A percentile compares a stretch with the other conserved stretches of the same genome.
These are phyloP conservation scores for Glaucidium brasilianum DNA, from an alignment of 2,113 vertebrate genomes.

Conservation along the genomic window DNA sequence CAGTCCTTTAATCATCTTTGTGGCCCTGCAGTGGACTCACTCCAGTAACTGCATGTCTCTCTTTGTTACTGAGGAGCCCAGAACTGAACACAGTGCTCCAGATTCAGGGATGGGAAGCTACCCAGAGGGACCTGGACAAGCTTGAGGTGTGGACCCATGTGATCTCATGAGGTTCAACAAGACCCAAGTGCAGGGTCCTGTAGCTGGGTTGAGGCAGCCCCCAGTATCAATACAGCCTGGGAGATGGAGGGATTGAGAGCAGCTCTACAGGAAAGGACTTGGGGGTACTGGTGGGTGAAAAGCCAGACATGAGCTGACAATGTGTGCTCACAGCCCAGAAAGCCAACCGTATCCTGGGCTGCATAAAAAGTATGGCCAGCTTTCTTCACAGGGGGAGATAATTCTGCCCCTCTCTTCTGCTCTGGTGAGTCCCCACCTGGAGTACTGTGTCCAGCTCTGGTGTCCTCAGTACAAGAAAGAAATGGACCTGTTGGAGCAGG, in stretches of 20 bases:
- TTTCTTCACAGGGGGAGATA: background rate
- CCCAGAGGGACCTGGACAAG: background rate
- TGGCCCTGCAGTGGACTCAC: background rate
- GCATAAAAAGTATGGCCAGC: background rate
- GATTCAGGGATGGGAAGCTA: background rate
- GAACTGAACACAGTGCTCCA: background rate
- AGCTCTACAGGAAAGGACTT: background rate
- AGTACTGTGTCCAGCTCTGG: background rate
- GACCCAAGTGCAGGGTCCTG: background rate
- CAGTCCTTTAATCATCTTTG: too few species aligned
- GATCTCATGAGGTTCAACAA: background rate
- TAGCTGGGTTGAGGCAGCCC: background rate
- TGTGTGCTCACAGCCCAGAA: fast-evolving
- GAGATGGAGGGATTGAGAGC: background rate
- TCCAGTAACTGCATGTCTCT: background rate
- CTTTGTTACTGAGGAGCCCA: background rate
- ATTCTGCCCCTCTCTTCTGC: background rate
- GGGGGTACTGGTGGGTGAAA: background rate
- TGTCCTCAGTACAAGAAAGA: background rate
- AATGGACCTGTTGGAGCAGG: fast-evolving
- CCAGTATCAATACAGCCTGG: background rate
- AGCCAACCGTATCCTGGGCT: background rate
- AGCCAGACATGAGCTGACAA: background rate
- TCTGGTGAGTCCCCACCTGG: background rate
- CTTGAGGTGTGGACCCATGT: background rate